These are phyloP conservation scores for Tachysurus fulvidraco DNA, from an alignment of 2,113 vertebrate species.

Conservation along the genomic window DNA sequence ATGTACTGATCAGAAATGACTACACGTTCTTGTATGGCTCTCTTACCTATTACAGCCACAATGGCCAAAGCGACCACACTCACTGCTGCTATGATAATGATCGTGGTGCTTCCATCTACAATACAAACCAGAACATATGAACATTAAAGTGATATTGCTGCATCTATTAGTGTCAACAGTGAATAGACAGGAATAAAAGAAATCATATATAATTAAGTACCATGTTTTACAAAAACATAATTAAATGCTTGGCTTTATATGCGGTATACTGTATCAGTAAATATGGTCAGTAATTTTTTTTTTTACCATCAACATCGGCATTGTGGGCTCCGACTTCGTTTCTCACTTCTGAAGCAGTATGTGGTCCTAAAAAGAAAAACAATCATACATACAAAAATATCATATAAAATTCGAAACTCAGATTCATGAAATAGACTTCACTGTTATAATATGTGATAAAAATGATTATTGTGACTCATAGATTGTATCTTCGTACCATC, in stretches of 20 bases:
- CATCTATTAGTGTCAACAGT: neutral
- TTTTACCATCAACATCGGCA: neutral
- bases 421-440: neutral
- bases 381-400: neutral
- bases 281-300: neutral
- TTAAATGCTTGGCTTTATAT: neutral
- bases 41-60: slow-evolving; percentile 62
- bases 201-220: neutral
- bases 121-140: neutral
- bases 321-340: neutral
- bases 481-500: neutral
- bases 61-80: slow-evolving; percentile 58
- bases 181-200: neutral
- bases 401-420: neutral
- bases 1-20: neutral
- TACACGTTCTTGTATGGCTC: neutral
- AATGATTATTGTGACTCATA: neutral
- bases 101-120: slow-evolving; percentile 58
- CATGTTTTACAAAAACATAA: too few relatives aligned
- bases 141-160: neutral
- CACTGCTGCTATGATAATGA: slow-evolving; percentile 62
- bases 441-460: neutral
- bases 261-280: too few relatives aligned
- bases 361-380: neutral
- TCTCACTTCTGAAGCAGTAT: neutral